Conservation (phyloP, 2,888 invertebrate species). For the Idaea biselata region DNA sequence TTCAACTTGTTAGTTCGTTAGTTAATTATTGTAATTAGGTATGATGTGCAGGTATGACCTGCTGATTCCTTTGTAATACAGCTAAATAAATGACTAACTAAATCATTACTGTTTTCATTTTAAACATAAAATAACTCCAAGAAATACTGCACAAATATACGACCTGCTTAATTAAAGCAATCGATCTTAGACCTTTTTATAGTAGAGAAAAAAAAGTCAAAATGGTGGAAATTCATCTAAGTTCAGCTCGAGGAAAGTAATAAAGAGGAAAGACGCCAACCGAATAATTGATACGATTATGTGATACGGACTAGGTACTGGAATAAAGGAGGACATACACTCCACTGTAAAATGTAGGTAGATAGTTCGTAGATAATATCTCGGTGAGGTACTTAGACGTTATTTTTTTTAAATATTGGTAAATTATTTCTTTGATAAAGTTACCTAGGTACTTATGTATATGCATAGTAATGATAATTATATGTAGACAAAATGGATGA, state of each 20-base stretch:
- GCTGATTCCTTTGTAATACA: neutral
- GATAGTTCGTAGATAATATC: no score
- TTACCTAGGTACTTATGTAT: no score
- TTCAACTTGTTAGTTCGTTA: no score
- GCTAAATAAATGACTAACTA: neutral
- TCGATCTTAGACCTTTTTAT: constrained; percentile 19
- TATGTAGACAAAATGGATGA: no score
- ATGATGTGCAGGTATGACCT: no score
- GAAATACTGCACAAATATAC: constrained; percentile 1
- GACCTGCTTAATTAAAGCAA: constrained; percentile 4
- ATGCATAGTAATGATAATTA: no score
- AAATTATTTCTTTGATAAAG: no score
- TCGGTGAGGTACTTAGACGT: no score
- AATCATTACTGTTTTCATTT: constrained; percentile 6
- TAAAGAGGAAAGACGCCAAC: constrained; percentile 71
- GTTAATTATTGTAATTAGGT: no score
- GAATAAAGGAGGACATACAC: neutral
- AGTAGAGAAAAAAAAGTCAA: constrained; percentile 41
- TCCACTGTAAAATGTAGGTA: constrained; percentile 41
- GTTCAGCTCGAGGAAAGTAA: constrained; percentile 60
- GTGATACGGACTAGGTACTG: constrained; percentile 45
- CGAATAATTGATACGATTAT: constrained; percentile 78
- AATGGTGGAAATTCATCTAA: constrained; percentile 48
- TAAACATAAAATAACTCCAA: neutral
- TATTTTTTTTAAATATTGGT: no score